These are phyloP conservation scores for Apaloderma vittatum DNA, from an alignment of 2,113 vertebrate species.

Conservation along the genomic window DNA sequence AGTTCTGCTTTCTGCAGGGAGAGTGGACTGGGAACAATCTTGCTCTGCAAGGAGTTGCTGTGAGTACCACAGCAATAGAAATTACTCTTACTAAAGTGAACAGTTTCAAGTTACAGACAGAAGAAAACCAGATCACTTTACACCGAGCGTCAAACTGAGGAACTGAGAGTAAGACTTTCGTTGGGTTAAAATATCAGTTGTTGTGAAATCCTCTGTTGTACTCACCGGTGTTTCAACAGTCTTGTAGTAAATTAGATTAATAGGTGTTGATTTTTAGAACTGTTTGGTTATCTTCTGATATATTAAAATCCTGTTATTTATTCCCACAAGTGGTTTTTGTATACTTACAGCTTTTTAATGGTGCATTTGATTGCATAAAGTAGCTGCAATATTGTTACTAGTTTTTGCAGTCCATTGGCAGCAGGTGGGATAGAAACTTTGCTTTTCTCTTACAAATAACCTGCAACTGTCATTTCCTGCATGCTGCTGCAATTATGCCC, in stretches of 20 bases:
- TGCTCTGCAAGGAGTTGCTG: not conserved
- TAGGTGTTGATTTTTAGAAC: not conserved
- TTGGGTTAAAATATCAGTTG: not conserved
- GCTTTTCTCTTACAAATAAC: not conserved
- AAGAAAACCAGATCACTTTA: not conserved
- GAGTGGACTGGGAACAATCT: too few species aligned
- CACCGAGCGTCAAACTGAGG: not conserved
- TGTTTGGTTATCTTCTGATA: not conserved
- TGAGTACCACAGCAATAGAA: not conserved
- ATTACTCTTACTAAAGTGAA: not conserved
- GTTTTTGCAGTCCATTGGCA: not conserved
- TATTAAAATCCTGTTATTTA: not conserved
- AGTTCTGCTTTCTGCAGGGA: not conserved
- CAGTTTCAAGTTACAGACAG: not conserved
- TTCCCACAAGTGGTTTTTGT: not conserved
- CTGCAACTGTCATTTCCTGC: not conserved
- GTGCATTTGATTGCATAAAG: not conserved
- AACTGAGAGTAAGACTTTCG: not conserved
- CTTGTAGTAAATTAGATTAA: not conserved
- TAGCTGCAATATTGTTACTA: fast-evolving
- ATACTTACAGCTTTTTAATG: not conserved
- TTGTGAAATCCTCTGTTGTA: not conserved
- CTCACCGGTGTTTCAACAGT: not conserved
- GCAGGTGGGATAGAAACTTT: not conserved
- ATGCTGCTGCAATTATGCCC: not conserved